Base-by-base conservation (phyloP, 1,140 invertebrate genomes). In the Drosophila miranda region DNA sequence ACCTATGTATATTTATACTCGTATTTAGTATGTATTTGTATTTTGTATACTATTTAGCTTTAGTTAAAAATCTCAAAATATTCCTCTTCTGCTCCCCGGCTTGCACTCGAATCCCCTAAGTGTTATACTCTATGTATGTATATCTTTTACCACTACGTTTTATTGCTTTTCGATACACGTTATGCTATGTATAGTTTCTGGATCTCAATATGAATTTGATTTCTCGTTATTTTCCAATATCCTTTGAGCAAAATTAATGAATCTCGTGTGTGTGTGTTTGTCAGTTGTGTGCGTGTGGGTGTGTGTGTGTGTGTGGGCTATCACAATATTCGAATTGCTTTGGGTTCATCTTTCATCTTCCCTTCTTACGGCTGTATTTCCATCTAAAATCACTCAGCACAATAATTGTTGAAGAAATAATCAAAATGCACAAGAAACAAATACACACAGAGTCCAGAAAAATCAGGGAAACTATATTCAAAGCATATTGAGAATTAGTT, bases 141-240 rank as follows among this genome's bases (percentile, higher is more conserved):
- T 72, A 53, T 78, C 64, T 63, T 46, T 87, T 83, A 90, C 67
- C 79, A 88, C 78, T 90, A 90, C 89, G 74, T 73, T 90, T 90
- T 90, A 90, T 90, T 90, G 89, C 89, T 90, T 90, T 75, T 90
- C 67, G 89, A 90, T 90, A 90, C 89, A 86, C 89, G 89, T 81
- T 77, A 75, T 70, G 60, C 81, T 84, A 81, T 84, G 76, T 66
- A 67, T 82, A 62, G 64, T 80, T 72, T 70, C 50, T 83, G 77
- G 73, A 83, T 62, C 76, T 80, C 82, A 77, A 62, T 63, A 77
- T 70, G 44, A 77, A 62, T 63, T 79, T 70, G 44, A 77, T 54
- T 60, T 66, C 61, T 62, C 57, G 48, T 44, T 54, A 51, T 51
- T 49, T 53, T 28, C 28, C 38, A 44, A 56, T 48, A 50, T 49